phyloP scores from a whole-genome alignment of 2,888 invertebrate genomes.

The Camponotus fellah region DNA sequence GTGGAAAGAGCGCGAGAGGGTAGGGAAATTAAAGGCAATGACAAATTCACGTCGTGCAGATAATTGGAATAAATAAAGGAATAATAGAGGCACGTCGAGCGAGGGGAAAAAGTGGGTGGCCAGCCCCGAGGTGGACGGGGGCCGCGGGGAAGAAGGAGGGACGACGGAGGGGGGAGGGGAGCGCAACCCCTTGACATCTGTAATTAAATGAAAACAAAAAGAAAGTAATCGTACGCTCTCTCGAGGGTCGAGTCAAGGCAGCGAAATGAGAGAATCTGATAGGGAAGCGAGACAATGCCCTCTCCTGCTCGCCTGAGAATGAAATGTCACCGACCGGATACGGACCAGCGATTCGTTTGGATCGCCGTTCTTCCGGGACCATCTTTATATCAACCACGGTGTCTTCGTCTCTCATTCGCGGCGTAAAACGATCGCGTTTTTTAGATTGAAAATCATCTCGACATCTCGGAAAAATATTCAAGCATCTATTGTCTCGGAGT shows the following conservation, averaged over 20 bases:
- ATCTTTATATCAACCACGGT: constrained; percentile 70
- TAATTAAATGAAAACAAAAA: constrained; percentile 86
- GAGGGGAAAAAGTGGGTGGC: constrained; percentile 69
- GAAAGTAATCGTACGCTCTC: constrained; percentile 85
- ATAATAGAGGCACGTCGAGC: constrained; percentile 82
- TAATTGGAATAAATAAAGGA: constrained; percentile 86
- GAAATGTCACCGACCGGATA: constrained; percentile 84
- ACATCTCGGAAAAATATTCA: neutral
- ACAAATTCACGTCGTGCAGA: constrained; percentile 85
- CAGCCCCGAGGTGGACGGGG: constrained; percentile 43
- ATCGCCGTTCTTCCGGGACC: constrained; percentile 75
- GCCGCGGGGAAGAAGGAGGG: constrained; percentile 19
- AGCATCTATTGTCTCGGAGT: neutral
- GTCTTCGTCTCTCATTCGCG: constrained; percentile 34
- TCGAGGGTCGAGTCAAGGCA: constrained; percentile 82
- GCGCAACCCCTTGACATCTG: constrained; percentile 85
- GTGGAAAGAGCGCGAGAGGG: constrained; percentile 63
- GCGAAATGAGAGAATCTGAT: constrained; percentile 84
- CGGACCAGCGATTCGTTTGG: constrained; percentile 80
- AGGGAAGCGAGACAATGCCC: constrained; percentile 83
- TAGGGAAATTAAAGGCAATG: constrained; percentile 84
- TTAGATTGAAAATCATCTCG: neutral
- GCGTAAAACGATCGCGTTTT: constrained; percentile 19
- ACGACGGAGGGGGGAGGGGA: constrained; percentile 16
- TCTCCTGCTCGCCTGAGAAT: constrained; percentile 80